Percentiles rank a stretch among this genome's conserved stretches.
Conservation (phyloP, 2,797 vertebrate species). For the Rhinogobio ventralis region DNA sequence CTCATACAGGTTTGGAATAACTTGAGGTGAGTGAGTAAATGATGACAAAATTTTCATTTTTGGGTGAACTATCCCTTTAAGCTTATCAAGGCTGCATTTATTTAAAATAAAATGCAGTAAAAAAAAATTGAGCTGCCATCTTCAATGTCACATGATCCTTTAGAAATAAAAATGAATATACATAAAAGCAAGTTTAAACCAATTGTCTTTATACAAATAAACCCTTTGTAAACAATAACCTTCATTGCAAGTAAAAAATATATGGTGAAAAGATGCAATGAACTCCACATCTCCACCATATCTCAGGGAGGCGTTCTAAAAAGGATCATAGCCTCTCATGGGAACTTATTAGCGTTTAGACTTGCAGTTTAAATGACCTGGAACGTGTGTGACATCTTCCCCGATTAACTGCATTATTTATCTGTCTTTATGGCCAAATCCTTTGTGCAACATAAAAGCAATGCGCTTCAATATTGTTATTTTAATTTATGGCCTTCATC, state of each 20-base stretch:
- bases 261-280: not conserved
- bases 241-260: not conserved
- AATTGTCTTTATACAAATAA: not conserved
- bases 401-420: slow-evolving; percentile 25
- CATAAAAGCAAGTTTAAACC: not conserved
- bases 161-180: not conserved
- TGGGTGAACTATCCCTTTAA: not conserved
- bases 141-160: not conserved
- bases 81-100: not conserved
- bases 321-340: slow-evolving; percentile 18
- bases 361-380: slow-evolving; percentile 19
- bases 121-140: not conserved
- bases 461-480: not conserved
- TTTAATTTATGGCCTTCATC: slow-evolving; percentile 29
- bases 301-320: not conserved
- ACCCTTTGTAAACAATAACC: not conserved
- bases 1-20: too few relatives aligned
- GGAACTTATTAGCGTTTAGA: slow-evolving; percentile 35
- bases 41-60: too few relatives aligned
- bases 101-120: not conserved
- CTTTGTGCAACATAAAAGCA: slow-evolving; percentile 10
- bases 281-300: not conserved
- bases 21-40: too few relatives aligned
- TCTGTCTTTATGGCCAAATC: slow-evolving; percentile 16
- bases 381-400: slow-evolving; percentile 9